A percentile compares a stretch with the other conserved stretches of the same genome.
Conservation (phyloP, 2,888 invertebrate genomes). For the Lysandra bellargus region DNA sequence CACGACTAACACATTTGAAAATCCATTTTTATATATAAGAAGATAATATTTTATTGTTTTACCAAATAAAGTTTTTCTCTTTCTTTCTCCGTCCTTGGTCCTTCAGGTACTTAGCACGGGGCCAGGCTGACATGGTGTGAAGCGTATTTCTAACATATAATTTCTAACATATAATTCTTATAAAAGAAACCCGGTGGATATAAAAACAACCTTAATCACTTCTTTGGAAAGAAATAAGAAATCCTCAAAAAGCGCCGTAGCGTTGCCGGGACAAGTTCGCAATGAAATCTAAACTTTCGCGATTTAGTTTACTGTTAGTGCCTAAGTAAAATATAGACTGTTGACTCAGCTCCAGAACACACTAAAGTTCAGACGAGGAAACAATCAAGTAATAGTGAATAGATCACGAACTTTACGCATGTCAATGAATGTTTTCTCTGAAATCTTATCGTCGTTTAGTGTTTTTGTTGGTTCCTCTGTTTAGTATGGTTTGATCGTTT, state of each 20-base stretch:
- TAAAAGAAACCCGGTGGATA: background rate
- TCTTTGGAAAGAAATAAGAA: conserved; percentile 13
- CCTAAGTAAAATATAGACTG: conserved; percentile 33
- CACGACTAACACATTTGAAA: no score
- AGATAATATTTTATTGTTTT: no score
- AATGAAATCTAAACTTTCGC: conserved; percentile 34
- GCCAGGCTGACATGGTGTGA: no score
- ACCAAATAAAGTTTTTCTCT: no score
- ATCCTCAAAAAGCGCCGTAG: conserved; percentile 3
- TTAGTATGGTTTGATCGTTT: background rate
- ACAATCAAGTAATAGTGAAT: conserved; percentile 20
- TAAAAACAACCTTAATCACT: background rate
- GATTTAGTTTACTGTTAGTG: conserved; percentile 34
- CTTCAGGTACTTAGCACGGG: no score
- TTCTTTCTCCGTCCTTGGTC: no score
- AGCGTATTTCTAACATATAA: no score
- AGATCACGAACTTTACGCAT: conserved; percentile 4
- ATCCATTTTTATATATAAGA: no score
- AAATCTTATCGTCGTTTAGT: background rate
- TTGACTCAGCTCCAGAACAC: conserved; percentile 25
- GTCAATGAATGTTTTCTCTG: background rate
- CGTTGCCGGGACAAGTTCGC: conserved; percentile 20
- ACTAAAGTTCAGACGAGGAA: conserved; percentile 8
- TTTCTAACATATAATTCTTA: background rate
- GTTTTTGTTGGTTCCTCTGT: background rate